Evolutionary conservation across 2,888 invertebrate species (phyloP).

Genomic region (Gerosis bhagava): DNA sequence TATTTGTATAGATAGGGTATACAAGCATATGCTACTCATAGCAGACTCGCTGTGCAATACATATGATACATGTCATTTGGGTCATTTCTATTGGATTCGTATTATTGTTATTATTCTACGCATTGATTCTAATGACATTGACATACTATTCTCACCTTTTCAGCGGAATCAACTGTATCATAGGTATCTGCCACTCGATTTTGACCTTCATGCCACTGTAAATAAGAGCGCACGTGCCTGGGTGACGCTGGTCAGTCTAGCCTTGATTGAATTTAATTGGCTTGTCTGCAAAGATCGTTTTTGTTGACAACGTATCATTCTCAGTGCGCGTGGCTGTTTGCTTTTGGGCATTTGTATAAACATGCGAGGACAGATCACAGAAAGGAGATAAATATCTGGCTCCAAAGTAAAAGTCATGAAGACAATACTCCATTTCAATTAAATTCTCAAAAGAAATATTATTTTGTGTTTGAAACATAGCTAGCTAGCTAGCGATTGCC

Average conservation of each 20-base stretch:
- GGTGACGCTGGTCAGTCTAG: constrained; percentile 12
- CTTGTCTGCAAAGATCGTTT: constrained; percentile 14
- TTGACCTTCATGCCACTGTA: constrained; percentile 12
- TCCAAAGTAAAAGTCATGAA: too few species aligned
- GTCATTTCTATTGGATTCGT: constrained; percentile 11
- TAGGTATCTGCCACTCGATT: constrained; percentile 6
- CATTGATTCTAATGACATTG: constrained; percentile 22
- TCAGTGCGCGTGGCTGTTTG: neutral
- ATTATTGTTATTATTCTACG: neutral
- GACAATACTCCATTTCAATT: too few species aligned
- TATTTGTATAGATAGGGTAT: too few species aligned
- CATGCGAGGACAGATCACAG: too few species aligned
- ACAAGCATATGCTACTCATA: too few species aligned
- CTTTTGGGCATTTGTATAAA: constrained; percentile 1
- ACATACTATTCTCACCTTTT: constrained; percentile 25
- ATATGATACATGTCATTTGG: too few species aligned
- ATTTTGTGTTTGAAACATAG: too few species aligned
- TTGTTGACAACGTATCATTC: constrained; percentile 11
- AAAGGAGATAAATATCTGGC: too few species aligned
- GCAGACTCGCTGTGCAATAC: too few species aligned
- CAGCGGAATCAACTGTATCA: constrained; percentile 6
- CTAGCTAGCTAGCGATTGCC: too few species aligned
- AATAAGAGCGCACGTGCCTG: constrained; percentile 17
- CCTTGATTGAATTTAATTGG: constrained; percentile 24
- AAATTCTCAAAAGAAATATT: too few species aligned